Percentiles rank a stretch among this genome's conserved stretches.
These are phyloP conservation scores for Fistularia tabacaria DNA, from an alignment of 2,797 vertebrate genomes.

Conservation along the genomic window DNA sequence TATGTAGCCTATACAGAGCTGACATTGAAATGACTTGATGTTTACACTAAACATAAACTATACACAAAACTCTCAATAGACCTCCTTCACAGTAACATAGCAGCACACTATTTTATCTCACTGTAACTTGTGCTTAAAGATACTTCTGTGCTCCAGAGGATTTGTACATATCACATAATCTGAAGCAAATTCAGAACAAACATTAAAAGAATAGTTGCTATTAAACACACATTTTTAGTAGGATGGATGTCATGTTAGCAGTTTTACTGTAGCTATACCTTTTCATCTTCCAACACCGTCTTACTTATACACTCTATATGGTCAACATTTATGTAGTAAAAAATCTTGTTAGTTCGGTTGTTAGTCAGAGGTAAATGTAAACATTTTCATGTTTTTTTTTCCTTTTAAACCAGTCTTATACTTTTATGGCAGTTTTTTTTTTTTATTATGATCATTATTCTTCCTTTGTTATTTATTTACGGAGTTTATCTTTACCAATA, in stretches of 20 bases:
- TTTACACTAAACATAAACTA: conserved; percentile 12
- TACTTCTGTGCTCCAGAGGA: conserved; percentile 1
- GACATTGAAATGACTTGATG: conserved; percentile 10
- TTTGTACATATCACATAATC: conserved; percentile 11
- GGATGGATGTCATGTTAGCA: conserved; percentile 5
- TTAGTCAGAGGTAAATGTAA: conserved; percentile 19
- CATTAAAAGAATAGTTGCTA: conserved; percentile 9
- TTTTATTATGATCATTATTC: too few relatives aligned
- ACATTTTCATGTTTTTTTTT: conserved; percentile 2
- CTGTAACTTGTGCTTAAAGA: conserved; percentile 40
- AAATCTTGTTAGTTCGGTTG: conserved; percentile 7
- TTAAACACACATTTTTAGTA: conserved; percentile 29
- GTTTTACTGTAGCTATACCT: not conserved
- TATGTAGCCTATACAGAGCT: not conserved
- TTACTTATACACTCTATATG: too few relatives aligned
- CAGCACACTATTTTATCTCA: conserved; percentile 14
- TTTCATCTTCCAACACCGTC: too few relatives aligned
- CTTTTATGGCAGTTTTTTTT: too few relatives aligned
- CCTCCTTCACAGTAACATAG: conserved; percentile 24
- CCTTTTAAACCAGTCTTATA: not conserved
- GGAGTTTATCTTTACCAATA: too few relatives aligned
- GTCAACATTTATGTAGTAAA: too few relatives aligned
- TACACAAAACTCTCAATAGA: conserved; percentile 18
- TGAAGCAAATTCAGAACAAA: conserved; percentile 5
- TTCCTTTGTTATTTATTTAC: too few relatives aligned